Conservation (phyloP, 2,113 vertebrate species). For the Monopterus albus region DNA sequence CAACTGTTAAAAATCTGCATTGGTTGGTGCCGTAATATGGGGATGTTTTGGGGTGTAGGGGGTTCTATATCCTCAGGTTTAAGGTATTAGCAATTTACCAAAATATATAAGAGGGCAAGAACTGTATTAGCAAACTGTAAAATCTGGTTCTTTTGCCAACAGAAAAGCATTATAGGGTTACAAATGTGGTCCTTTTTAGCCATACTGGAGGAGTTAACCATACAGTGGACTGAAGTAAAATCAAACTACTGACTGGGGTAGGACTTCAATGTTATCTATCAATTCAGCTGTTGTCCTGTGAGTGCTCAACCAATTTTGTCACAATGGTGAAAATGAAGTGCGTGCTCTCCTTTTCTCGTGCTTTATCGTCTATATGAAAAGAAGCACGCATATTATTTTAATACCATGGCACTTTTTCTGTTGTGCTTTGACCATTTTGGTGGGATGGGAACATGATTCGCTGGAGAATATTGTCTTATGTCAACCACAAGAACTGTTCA, state of each 20-base stretch:
- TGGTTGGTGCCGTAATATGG: constrained; percentile 81
- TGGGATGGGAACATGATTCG: constrained; percentile 47
- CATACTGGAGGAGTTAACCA: constrained; percentile 57
- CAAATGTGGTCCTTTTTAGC: constrained; percentile 55
- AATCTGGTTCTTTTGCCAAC: constrained; percentile 63
- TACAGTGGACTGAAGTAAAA: constrained; percentile 64
- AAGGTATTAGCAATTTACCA: constrained; percentile 63
- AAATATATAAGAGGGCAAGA: constrained; percentile 56
- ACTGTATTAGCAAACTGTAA: constrained; percentile 27
- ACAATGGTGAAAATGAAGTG: constrained; percentile 68
- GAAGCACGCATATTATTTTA: constrained; percentile 65
- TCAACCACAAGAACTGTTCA: constrained; percentile 62
- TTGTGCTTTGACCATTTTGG: constrained; percentile 55
- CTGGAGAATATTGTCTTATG: constrained; percentile 62
- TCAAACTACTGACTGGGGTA: constrained; percentile 75
- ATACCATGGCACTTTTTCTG: constrained; percentile 67
- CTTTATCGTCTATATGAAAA: constrained; percentile 71
- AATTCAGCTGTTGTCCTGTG: constrained; percentile 68
- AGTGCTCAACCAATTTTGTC: constrained; percentile 70
- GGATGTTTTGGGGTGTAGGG: constrained; percentile 78
- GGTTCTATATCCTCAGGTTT: constrained; percentile 79
- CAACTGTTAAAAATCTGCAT: constrained; percentile 63
- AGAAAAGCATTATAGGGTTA: constrained; percentile 43
- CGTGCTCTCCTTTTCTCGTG: constrained; percentile 70
- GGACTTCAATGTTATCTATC: constrained; percentile 70